Percentiles rank a stretch among this genome's conserved stretches.
These are phyloP conservation scores for Typhlomys cinereus DNA, from an alignment of 2,113 vertebrate species.

Conservation along the genomic window DNA sequence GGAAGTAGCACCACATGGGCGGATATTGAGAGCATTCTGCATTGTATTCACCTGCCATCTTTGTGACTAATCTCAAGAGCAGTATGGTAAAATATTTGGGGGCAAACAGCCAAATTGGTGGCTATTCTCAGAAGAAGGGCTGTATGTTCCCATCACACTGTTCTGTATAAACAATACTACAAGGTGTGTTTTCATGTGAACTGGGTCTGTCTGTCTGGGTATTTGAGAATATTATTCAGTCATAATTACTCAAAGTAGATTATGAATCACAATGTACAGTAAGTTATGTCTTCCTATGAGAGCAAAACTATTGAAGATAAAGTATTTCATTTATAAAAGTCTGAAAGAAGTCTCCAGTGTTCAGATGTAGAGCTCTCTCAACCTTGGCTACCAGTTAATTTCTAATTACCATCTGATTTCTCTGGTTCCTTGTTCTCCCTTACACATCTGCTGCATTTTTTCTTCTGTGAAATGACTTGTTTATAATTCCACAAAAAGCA, in stretches of 20 bases:
- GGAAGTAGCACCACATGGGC: not conserved
- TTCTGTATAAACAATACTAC: not conserved
- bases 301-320: not conserved
- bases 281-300: not conserved
- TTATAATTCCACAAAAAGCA: not conserved
- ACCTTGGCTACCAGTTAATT: not conserved
- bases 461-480: not conserved
- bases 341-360: not conserved
- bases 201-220: not conserved
- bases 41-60: not conserved
- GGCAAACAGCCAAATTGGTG: not conserved
- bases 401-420: not conserved
- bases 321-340: not conserved
- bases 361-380: not conserved
- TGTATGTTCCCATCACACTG: not conserved
- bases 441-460: not conserved
- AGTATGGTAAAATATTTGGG: not conserved
- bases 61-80: not conserved
- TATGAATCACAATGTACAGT: not conserved
- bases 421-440: not conserved
- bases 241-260: not conserved
- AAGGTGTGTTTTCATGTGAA: not conserved
- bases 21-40: fast-evolving
- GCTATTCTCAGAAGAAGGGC: not conserved
- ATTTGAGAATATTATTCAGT: not conserved